Percentiles rank a stretch among this genome's conserved stretches.
phyloP scores from a whole-genome alignment of 2,888 invertebrate genomes.

The Tineola bisselliella region DNA sequence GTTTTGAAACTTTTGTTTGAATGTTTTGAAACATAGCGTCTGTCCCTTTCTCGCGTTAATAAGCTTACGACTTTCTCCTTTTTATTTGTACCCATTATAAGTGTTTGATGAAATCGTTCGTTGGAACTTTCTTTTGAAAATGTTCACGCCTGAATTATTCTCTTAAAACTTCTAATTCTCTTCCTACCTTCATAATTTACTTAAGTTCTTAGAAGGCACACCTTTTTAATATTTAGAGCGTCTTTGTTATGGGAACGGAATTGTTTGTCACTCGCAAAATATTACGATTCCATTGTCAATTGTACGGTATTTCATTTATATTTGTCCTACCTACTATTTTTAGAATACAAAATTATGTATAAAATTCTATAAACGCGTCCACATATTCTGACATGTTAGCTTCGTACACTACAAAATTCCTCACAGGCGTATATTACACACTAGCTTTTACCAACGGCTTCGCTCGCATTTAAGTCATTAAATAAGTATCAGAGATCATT shows the following conservation, averaged over 20 bases:
- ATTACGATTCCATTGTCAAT: neutral
- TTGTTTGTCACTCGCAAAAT: neutral
- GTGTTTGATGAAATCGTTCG: constrained; percentile 31
- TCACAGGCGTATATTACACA: too few species aligned
- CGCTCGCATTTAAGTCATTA: too few species aligned
- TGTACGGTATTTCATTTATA: neutral
- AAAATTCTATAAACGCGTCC: too few species aligned
- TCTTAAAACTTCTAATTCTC: constrained; percentile 31
- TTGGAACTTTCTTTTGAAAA: constrained; percentile 28
- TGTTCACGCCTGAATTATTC: constrained; percentile 27
- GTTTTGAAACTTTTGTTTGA: constrained; percentile 47
- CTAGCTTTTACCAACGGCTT: too few species aligned
- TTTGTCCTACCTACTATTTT: neutral
- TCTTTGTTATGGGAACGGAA: neutral
- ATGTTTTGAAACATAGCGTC: constrained; percentile 38
- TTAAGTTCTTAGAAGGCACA: constrained; percentile 31
- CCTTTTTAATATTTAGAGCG: constrained; percentile 22
- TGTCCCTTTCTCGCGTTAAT: constrained; percentile 32
- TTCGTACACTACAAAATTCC: too few species aligned
- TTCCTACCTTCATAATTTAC: constrained; percentile 44
- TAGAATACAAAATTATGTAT: too few species aligned
- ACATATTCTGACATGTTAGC: too few species aligned
- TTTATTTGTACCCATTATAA: constrained; percentile 37
- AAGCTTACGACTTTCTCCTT: constrained; percentile 35
- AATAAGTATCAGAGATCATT: too few species aligned